Conservation (phyloP, 2,888 invertebrate species). For the Rhagonycha fulva region DNA sequence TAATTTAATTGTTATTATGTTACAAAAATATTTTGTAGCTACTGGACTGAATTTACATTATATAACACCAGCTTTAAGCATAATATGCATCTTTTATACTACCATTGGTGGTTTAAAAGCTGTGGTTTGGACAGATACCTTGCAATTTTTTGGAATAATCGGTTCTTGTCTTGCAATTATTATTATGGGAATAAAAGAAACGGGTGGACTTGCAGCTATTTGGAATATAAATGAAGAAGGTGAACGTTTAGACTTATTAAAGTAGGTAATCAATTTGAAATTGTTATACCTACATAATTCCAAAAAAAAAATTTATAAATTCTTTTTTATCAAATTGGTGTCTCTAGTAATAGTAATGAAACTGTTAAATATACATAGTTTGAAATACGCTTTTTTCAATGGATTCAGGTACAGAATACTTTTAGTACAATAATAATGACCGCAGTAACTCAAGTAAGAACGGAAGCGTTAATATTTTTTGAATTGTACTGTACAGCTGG, state of each 20-base stretch:
- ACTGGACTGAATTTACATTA: constrained; percentile 56
- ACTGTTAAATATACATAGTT: too few species aligned
- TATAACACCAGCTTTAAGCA: constrained; percentile 51
- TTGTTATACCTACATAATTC: background rate
- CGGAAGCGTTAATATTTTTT: too few species aligned
- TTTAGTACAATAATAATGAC: too few species aligned
- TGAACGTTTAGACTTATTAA: constrained; percentile 63
- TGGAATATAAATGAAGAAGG: constrained; percentile 62
- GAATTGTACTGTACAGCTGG: too few species aligned
- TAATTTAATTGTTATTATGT: background rate
- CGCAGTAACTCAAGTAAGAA: too few species aligned
- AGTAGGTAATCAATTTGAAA: constrained; percentile 56
- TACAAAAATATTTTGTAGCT: constrained; percentile 57
- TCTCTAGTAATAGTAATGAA: too few species aligned
- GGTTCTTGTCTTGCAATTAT: constrained; percentile 60
- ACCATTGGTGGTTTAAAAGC: constrained; percentile 70
- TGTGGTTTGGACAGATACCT: constrained; percentile 65
- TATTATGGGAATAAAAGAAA: constrained; percentile 60
- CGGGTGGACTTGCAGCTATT: constrained; percentile 63
- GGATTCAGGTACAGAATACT: too few species aligned
- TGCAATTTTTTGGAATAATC: constrained; percentile 62
- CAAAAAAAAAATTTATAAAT: background rate
- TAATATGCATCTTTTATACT: constrained; percentile 75
- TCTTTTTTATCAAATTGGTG: too few species aligned
- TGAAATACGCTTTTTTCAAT: too few species aligned